Evolutionary conservation across 2,797 vertebrate species (phyloP).

Genomic region (Anas bahamensis): DNA sequence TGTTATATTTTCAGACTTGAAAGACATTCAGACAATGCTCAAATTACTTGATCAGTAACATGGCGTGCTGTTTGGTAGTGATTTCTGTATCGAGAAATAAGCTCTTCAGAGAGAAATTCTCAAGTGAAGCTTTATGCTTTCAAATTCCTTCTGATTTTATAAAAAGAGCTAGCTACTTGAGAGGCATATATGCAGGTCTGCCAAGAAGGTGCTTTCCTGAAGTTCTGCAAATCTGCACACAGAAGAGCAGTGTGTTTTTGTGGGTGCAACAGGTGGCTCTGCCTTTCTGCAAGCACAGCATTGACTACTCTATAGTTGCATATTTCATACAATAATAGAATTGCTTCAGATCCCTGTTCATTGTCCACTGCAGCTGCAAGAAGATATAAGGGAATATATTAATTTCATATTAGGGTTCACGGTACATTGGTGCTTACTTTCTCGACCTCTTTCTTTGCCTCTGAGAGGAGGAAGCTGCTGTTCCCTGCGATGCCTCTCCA

Average conservation of each 20-base stretch:
- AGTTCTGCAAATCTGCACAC: neutral
- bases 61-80: neutral
- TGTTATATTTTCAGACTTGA: neutral
- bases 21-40: neutral
- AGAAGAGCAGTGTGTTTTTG: neutral
- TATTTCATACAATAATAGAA: neutral
- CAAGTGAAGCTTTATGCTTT: neutral
- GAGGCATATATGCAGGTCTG: neutral
- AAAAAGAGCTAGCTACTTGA: neutral
- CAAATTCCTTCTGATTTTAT: neutral
- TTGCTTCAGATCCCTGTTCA: neutral
- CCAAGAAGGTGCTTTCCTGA: neutral
- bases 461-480: slow-evolving; percentile 90
- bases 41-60: neutral
- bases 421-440: slow-evolving; percentile 88
- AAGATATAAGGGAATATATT: slow-evolving; percentile 20
- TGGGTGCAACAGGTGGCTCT: neutral
- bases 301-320: neutral
- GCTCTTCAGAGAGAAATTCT: neutral
- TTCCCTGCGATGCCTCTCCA: slow-evolving; percentile 92
- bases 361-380: neutral
- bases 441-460: slow-evolving; percentile 93
- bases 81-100: neutral
- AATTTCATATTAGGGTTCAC: slow-evolving; percentile 36
- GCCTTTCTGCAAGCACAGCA: neutral